Percentiles rank a stretch among this genome's conserved stretches.
Conservation (phyloP, 2,888 invertebrate species). For the Xestobium rufovillosum region DNA sequence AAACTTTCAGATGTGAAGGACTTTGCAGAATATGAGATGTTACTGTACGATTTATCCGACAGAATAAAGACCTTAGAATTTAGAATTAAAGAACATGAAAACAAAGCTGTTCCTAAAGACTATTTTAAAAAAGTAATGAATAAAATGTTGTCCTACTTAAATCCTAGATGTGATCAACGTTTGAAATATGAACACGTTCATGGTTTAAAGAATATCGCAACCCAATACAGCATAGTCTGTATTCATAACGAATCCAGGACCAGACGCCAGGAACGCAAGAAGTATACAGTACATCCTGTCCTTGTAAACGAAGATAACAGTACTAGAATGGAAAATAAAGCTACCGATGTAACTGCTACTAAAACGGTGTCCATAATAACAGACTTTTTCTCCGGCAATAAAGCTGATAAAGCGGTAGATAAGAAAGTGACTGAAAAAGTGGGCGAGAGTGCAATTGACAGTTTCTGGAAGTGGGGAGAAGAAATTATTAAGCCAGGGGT, state of each 20-base stretch:
- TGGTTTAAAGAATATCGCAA: neutral
- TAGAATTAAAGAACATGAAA: conserved; percentile 35
- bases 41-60: conserved; percentile 23
- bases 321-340: neutral
- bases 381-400: too few species aligned
- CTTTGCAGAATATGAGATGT: too few species aligned
- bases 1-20: too few species aligned
- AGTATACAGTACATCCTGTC: neutral
- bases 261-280: neutral
- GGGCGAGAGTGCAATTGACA: conserved; percentile 11
- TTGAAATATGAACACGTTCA: neutral
- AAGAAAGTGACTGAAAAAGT: conserved; percentile 15
- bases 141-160: conserved; percentile 32
- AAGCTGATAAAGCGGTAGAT: conserved; percentile 5
- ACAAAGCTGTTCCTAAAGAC: conserved; percentile 37
- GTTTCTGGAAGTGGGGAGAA: conserved; percentile 36
- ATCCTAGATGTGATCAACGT: conserved; percentile 6
- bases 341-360: neutral
- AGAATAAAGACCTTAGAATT: conserved; percentile 34
- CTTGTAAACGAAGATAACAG: neutral
- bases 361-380: too few species aligned
- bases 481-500: conserved; percentile 36
- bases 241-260: too few species aligned
- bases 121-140: conserved; percentile 40
- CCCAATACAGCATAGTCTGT: conserved; percentile 1